phyloP scores from a whole-genome alignment of 1,140 invertebrate species.

The Aphaenogaster rudis region DNA sequence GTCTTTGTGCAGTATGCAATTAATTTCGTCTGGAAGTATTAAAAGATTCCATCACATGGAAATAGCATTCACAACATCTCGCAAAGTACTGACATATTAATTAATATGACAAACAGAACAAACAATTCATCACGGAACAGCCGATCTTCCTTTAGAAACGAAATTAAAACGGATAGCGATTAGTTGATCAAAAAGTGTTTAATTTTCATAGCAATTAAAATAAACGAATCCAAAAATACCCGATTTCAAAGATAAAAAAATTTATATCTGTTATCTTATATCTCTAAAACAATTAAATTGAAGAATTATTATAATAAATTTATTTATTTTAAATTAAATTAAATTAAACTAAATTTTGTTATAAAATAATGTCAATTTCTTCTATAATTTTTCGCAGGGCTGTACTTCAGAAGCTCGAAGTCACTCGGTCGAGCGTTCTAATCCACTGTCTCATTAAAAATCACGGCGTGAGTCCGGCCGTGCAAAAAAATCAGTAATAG shows the following conservation, averaged over 20 bases:
- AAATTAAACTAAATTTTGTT: neutral
- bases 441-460: neutral
- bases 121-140: neutral
- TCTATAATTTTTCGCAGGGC: neutral
- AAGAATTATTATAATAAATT: neutral
- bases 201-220: constrained; percentile 7
- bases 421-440: neutral
- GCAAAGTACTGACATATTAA: neutral
- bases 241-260: neutral
- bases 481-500: constrained; percentile 31
- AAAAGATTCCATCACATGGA: constrained; percentile 4
- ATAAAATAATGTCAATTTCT: neutral
- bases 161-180: neutral
- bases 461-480: neutral
- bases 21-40: neutral
- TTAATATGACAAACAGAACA: constrained; percentile 5
- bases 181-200: neutral
- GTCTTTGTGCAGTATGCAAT: constrained; percentile 1
- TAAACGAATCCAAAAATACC: neutral
- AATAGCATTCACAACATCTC: neutral
- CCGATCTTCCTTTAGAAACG: neutral
- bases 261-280: neutral
- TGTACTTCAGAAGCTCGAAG: neutral
- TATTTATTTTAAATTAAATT: neutral
- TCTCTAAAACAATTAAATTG: neutral